phyloP scores from a whole-genome alignment of 1,140 invertebrate species.

The Caenorhabditis inopinata region DNA sequence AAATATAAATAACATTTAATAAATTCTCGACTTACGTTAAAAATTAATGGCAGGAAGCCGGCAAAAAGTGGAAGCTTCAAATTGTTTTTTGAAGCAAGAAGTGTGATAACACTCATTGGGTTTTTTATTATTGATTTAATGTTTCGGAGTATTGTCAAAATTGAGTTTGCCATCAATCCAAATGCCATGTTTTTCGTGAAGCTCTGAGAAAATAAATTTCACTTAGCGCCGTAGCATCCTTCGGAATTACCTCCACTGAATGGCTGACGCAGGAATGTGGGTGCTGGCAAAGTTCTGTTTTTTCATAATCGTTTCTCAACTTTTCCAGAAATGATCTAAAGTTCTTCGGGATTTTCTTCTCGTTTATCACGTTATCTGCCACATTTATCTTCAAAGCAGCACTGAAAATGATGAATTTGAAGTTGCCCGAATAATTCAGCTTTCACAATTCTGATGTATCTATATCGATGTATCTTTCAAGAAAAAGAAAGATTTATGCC shows the following conservation, averaged over 20 bases:
- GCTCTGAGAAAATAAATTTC: background rate
- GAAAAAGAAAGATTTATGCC: conserved; percentile 23
- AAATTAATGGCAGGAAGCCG: conserved; percentile 55
- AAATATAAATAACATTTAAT: no score
- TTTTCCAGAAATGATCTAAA: background rate
- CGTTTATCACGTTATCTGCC: conserved; percentile 6
- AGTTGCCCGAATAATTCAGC: background rate
- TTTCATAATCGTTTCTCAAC: background rate
- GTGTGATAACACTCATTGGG: conserved; percentile 31
- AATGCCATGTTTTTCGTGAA: conserved; percentile 47
- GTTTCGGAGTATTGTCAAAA: conserved; percentile 36
- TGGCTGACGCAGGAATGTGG: conserved; percentile 8
- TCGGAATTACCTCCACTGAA: background rate
- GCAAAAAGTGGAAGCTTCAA: conserved; percentile 54
- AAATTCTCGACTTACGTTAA: conserved; percentile 52
- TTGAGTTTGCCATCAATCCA: conserved; percentile 43
- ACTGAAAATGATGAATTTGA: background rate
- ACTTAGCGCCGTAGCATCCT: background rate
- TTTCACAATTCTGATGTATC: background rate
- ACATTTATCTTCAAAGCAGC: conserved; percentile 19
- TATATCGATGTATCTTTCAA: background rate
- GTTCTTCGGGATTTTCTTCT: background rate
- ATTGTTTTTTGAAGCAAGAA: conserved; percentile 36
- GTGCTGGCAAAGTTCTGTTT: conserved; percentile 2
- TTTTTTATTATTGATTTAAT: conserved; percentile 33